Percentiles rank a stretch among this genome's conserved stretches.
These are phyloP conservation scores for Nematopogon swammerdamellus DNA, from an alignment of 2,888 invertebrate species.

Conservation along the genomic window DNA sequence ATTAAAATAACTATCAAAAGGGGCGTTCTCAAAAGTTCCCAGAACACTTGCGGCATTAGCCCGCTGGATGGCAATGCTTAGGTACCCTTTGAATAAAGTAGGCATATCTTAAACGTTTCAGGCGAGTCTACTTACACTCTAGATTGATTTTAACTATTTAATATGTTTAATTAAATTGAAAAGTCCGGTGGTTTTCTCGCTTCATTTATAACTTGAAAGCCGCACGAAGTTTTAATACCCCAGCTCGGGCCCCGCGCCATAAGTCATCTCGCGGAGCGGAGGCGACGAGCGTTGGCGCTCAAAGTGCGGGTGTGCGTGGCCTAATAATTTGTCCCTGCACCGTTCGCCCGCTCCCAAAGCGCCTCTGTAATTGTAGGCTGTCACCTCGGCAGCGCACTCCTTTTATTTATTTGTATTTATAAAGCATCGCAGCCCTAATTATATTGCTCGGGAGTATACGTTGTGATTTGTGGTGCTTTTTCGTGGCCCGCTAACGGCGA, in stretches of 20 bases:
- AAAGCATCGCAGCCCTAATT: slow-evolving; percentile 47
- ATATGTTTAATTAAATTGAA: no score
- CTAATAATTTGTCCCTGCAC: slow-evolving; percentile 39
- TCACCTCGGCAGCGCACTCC: slow-evolving; percentile 34
- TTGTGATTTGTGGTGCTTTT: slow-evolving; percentile 26
- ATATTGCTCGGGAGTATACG: slow-evolving; percentile 29
- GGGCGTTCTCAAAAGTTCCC: no score
- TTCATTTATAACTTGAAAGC: no score
- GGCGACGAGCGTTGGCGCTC: slow-evolving; percentile 46
- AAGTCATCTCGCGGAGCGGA: slow-evolving; percentile 10
- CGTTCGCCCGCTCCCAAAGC: slow-evolving; percentile 20
- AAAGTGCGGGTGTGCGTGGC: slow-evolving; percentile 30
- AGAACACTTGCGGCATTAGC: no score
- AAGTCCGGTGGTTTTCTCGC: no score
- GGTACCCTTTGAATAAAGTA: no score
- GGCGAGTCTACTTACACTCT: no score
- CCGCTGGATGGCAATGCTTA: no score
- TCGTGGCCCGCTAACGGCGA: slow-evolving; percentile 1
- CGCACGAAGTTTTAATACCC: no score
- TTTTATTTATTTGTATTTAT: slow-evolving; percentile 54
- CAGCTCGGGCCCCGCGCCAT: not conserved
- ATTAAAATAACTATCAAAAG: no score
- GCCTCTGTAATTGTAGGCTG: slow-evolving; percentile 44
- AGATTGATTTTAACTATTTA: no score
- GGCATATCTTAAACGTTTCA: no score